Evolutionary conservation across 2,888 invertebrate genomes (phyloP), one percentile per base, ranked within the genome.

Genomic region (Ctena decussata): DNA sequence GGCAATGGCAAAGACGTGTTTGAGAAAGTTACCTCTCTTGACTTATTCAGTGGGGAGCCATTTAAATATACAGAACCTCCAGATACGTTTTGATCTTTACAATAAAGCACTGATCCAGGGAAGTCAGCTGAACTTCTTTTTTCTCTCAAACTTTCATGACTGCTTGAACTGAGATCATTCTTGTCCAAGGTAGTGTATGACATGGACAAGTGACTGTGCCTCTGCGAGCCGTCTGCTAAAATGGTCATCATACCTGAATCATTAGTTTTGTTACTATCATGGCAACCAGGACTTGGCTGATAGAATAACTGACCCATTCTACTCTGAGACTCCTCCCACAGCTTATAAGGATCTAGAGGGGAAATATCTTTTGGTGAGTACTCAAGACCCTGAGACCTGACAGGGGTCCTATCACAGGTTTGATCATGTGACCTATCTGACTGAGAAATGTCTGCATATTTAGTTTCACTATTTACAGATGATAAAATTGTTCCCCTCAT

Each of bases 311-410:
- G 74, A 18, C 37, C 74, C n/a, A 81, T 69, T 71, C 81, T 80
- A 15, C 39, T 65, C 39, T 85, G 69, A 32, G 86, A 82, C 65
- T 91, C 91, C 37, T 91, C 90, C 91, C 90, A 92, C 39, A 93
- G 80, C 73, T 89, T 91, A 11, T 84, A 78, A 18, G 91, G 90
- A 86, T 93, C 91, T 3, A 93, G 75, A 0, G 93, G 93, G 30
- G 93, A 92, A 57, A 93, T 86, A 35, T 75, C 65, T 5, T 73
- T 41, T 8, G 85, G 87, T 30, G 71, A 77, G 21, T 57, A 81
- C 3, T 78, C 71, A 24, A 32, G 39, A 41, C 15, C 44, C 21
- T 73, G n/a, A n/a, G 27, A 3, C 37, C 32, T 46, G 1, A 27
- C 46, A 30, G 53, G 24, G 5, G 6, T 37, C 30, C 24, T 32